Evolutionary conservation across 1,140 invertebrate genomes (phyloP).

Genomic region (Oryctes rhinoceros): DNA sequence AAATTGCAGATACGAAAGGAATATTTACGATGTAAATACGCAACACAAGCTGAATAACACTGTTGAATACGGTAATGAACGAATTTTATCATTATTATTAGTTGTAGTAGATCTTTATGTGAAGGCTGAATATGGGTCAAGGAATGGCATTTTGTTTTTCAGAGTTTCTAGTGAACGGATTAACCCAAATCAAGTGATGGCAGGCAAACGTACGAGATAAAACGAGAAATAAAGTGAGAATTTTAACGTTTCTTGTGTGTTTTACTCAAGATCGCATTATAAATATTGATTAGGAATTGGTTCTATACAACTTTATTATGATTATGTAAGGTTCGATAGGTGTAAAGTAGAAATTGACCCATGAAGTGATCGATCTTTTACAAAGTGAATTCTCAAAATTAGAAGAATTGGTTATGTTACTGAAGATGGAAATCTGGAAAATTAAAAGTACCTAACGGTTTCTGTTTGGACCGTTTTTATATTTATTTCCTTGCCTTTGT

Average conservation of each 20-base stretch:
- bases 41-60: no score
- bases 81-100: conserved; percentile 5
- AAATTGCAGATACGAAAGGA: no score
- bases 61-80: not conserved
- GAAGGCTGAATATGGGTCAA: conserved; percentile 9
- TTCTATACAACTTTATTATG: not conserved
- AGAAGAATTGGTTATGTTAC: no score
- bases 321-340: no score
- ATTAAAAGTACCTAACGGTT: no score
- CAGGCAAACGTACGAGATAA: not conserved
- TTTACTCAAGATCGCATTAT: not conserved
- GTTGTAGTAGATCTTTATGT: not conserved
- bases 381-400: no score
- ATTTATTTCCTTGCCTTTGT: no score
- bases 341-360: no score
- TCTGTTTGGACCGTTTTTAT: no score
- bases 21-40: no score
- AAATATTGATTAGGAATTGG: not conserved
- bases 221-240: not conserved
- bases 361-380: no score
- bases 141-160: conserved; percentile 4
- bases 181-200: not conserved
- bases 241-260: not conserved
- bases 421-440: no score
- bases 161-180: not conserved